Percentiles rank a stretch among this genome's conserved stretches.
Conservation (phyloP, 2,113 vertebrate genomes). For the Solea senegalensis region DNA sequence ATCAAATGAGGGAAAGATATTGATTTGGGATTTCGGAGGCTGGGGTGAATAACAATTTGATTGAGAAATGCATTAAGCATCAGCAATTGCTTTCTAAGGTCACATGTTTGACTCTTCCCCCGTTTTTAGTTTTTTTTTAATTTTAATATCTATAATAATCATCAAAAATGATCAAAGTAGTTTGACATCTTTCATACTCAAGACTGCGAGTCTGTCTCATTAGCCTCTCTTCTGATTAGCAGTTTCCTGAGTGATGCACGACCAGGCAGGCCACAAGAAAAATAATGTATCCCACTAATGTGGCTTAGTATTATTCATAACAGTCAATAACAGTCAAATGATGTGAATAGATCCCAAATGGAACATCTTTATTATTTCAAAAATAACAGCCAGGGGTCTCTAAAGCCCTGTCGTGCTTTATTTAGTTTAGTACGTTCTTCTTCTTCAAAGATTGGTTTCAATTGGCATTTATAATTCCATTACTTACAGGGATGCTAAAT, state of each 20-base stretch:
- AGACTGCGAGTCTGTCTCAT: not conserved
- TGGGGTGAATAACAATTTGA: constrained; percentile 37
- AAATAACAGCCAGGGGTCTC: too few species aligned
- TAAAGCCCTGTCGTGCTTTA: too few species aligned
- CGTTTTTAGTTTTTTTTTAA: not conserved
- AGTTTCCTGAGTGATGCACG: not conserved
- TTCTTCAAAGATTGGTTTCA: too few species aligned
- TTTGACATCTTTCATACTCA: not conserved
- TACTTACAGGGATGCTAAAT: too few species aligned
- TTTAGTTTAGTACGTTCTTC: too few species aligned
- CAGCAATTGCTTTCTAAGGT: constrained; percentile 35
- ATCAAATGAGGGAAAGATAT: constrained; percentile 58
- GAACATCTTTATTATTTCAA: too few species aligned
- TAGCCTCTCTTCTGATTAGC: not conserved
- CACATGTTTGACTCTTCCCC: not conserved
- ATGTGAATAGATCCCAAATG: too few species aligned
- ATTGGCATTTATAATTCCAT: too few species aligned
- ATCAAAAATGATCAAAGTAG: not conserved
- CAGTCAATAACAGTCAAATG: too few species aligned
- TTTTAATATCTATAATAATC: not conserved
- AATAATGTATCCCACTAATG: not conserved
- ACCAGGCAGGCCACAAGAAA: too few species aligned
- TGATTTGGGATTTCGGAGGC: constrained; percentile 62
- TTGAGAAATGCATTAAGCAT: constrained; percentile 47
- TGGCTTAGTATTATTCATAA: not conserved